phyloP scores from a whole-genome alignment of 2,888 invertebrate genomes.

The Limnephilus auricula region DNA sequence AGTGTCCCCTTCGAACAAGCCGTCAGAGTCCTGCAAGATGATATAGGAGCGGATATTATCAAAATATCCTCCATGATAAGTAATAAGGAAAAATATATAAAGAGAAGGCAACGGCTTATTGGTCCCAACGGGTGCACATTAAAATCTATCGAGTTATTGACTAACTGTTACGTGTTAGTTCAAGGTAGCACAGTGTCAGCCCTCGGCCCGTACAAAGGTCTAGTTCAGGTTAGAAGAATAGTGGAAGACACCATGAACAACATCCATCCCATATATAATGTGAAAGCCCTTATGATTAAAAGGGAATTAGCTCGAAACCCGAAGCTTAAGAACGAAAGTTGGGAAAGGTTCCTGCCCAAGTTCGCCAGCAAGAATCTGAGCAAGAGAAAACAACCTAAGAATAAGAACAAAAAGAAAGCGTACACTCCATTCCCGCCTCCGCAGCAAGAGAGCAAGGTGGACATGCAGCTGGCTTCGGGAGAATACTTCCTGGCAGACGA shows the following conservation, averaged over 20 bases:
- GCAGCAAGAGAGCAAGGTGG: slow-evolving; percentile 94
- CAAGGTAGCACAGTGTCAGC: slow-evolving; percentile 98
- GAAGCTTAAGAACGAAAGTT: slow-evolving; percentile 92
- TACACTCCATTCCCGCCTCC: slow-evolving; percentile 99
- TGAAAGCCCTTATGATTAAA: slow-evolving; percentile 98
- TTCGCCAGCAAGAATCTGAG: slow-evolving; percentile 93
- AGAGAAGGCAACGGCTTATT: slow-evolving; percentile 94
- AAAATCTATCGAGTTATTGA: slow-evolving; percentile 96
- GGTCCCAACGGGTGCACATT: slow-evolving; percentile 99
- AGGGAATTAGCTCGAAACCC: slow-evolving; percentile 96
- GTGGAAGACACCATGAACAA: slow-evolving; percentile 99
- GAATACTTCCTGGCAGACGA: slow-evolving; percentile 97
- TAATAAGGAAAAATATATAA: slow-evolving; percentile 96
- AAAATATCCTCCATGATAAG: slow-evolving; percentile 94
- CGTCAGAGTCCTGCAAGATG: slow-evolving; percentile 90
- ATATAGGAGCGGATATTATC: slow-evolving; percentile 95
- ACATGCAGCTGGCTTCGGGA: slow-evolving; percentile 94
- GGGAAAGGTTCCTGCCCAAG: slow-evolving; percentile 97
- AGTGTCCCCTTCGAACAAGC: slow-evolving; percentile 99
- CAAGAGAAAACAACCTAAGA: slow-evolving; percentile 92
- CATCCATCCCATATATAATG: slow-evolving; percentile 98
- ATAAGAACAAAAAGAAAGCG: slow-evolving; percentile 92
- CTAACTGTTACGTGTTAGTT: slow-evolving; percentile 96
- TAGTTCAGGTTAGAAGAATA: slow-evolving; percentile 91
- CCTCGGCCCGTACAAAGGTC: slow-evolving; percentile 96